Conservation (phyloP, 2,888 invertebrate species). For the Ecliptopera silaceata region DNA sequence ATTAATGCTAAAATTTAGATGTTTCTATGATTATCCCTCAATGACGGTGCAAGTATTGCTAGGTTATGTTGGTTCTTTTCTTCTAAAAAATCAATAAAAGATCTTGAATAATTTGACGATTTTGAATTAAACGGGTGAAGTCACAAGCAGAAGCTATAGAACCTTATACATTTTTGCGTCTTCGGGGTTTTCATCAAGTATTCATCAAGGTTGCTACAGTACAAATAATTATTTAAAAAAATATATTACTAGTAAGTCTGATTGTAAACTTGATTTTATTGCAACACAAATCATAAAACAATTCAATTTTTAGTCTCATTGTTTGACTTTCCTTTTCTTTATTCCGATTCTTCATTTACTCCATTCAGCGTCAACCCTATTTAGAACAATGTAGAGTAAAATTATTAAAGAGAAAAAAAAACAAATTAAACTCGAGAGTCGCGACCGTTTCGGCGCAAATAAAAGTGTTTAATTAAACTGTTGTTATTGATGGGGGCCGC, state of each 20-base stretch:
- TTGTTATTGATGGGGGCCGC: constrained; percentile 80
- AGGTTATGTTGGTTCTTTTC: too few relatives aligned
- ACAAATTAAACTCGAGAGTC: constrained; percentile 66
- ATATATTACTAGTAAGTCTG: neutral
- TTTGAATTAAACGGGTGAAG: too few relatives aligned
- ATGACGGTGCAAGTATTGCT: too few relatives aligned
- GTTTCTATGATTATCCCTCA: too few relatives aligned
- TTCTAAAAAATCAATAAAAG: too few relatives aligned
- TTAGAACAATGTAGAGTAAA: constrained; percentile 64
- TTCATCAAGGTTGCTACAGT: too few relatives aligned
- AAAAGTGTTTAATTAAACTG: constrained; percentile 81
- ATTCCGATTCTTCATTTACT: constrained; percentile 21
- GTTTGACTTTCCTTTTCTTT: constrained; percentile 18
- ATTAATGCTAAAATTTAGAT: too few relatives aligned
- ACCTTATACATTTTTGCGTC: too few relatives aligned
- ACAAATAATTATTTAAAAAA: neutral
- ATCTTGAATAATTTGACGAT: too few relatives aligned
- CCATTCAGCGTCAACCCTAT: constrained; percentile 55
- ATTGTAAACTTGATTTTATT: neutral
- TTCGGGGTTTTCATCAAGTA: too few relatives aligned
- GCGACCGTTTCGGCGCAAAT: constrained; percentile 70
- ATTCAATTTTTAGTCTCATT: constrained; percentile 13
- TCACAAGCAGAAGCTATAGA: too few relatives aligned
- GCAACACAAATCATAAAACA: neutral
- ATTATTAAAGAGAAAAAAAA: constrained; percentile 66